Base-by-base conservation (phyloP, 2,888 invertebrate genomes). In the Drosophila prostipennis region DNA sequence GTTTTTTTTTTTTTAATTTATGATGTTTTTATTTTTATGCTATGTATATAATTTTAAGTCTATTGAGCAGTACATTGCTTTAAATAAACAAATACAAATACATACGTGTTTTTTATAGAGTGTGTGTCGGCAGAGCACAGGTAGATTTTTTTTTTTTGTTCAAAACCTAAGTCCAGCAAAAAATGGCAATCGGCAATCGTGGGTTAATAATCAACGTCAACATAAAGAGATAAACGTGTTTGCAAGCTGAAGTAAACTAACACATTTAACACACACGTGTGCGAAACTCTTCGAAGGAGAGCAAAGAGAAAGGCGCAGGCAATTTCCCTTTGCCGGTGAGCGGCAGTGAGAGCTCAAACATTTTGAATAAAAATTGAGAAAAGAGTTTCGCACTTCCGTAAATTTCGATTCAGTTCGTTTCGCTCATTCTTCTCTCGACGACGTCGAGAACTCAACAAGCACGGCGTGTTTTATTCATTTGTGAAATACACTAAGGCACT, bases 351-450 rank as follows among this genome's bases (percentile, higher is more conserved):
- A 58, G 19, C 37, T 4, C 13, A 11, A 11, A 29, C 26, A 26
- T 26, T 26, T 2, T 26, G 19, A 19, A 29, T 40, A 14, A 39
- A 26, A 53, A 13, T 2, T 5, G 8, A 29, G 7, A 40, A 8
- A 32, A 23, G 3, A 32, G 39, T 39, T 46, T 54, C 23, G 11
- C 39, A 42, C 53, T 11, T 46, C 19, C 16, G 61, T 54, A 29
- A 37, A 29, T 40, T 39, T 39, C 11, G 29, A 32, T 56, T 46
- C 13, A n/a, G n/a, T 29, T 61, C 46, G 39, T 40, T 48, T 61
- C n/a, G 37, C 32, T 42, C 49, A 42, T 54, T 54, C 40, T 10
- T 11, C 16, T n/a, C 16, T 16, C 26, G 14, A 10, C 29, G 39
- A 7, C 32, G 49, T 6, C 2, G 19, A 34, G 10, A 34, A 48